A percentile compares a stretch with the other conserved stretches of the same genome.
Conservation (phyloP, 2,888 invertebrate species). For the Physocephala rufipes region DNA sequence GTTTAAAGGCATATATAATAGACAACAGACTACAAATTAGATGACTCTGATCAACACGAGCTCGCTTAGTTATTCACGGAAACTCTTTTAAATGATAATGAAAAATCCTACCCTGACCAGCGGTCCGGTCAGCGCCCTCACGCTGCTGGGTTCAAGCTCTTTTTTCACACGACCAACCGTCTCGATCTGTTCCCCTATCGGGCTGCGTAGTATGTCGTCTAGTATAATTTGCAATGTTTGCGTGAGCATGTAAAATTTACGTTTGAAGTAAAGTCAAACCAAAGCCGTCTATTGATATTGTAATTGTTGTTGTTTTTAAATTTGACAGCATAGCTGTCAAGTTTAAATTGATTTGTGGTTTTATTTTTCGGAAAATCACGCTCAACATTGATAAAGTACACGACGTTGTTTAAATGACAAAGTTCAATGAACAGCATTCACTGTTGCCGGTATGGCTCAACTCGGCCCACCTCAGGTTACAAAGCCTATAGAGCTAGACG, state of each 20-base stretch:
- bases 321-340: conserved; percentile 53
- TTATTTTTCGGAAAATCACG: conserved; percentile 36
- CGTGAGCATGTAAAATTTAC: conserved; percentile 58
- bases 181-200: too few species aligned
- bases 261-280: background rate
- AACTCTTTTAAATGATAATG: background rate
- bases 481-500: too few species aligned
- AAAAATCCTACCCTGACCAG: background rate
- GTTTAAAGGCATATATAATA: background rate
- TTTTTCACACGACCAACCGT: too few species aligned
- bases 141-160: background rate
- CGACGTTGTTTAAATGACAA: background rate
- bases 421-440: conserved; percentile 25
- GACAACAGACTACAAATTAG: conserved; percentile 11
- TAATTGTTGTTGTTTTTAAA: conserved; percentile 12
- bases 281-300: background rate
- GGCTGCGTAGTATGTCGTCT: too few species aligned
- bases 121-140: background rate
- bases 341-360: conserved; percentile 59
- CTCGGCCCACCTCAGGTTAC: background rate
- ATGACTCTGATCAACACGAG: background rate
- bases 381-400: conserved; percentile 10
- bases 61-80: conserved; percentile 13
- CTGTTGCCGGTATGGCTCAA: background rate
- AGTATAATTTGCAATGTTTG: conserved; percentile 59